A percentile compares a stretch with the other conserved stretches of the same genome.
Evolutionary conservation across 35 echinoderm and acorn worm species (phyloP).

Genomic region (Lytechinus pictus): DNA sequence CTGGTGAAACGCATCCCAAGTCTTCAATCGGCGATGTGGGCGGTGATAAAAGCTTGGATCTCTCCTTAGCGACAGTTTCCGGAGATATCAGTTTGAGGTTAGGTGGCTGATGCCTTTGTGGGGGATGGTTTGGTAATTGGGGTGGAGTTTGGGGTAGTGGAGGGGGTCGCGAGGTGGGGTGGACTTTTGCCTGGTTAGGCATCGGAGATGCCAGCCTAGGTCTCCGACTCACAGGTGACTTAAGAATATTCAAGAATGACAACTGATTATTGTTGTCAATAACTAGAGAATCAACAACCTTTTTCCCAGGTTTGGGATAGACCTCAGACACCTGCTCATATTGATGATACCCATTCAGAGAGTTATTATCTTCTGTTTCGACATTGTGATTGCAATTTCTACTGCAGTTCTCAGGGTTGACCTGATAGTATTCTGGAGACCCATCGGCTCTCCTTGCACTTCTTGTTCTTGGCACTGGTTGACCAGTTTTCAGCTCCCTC

Average conservation of each 20-base stretch:
- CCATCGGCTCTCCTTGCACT: neutral
- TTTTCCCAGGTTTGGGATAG: neutral
- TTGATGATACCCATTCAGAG: neutral
- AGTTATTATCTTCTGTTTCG: neutral
- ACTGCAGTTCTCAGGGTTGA: neutral
- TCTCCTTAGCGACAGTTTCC: neutral
- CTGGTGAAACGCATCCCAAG: neutral
- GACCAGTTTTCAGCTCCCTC: neutral
- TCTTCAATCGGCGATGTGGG: neutral
- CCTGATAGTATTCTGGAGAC: neutral
- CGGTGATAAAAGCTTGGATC: neutral
- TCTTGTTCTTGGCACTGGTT: neutral
- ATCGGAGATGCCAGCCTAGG: neutral
- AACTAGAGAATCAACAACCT: neutral
- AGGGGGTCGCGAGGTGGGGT: neutral
- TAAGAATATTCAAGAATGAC: conserved; percentile 1
- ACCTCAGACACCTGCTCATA: conserved; percentile 23
- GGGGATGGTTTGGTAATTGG: neutral
- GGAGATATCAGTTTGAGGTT: neutral
- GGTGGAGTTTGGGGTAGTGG: neutral
- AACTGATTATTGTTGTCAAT: conserved; percentile 28
- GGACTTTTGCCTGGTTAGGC: neutral
- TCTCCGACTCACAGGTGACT: conserved; percentile 21
- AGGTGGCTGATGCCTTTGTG: neutral
- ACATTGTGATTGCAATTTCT: conserved; percentile 7